Conservation (phyloP, 2,888 invertebrate species). For the Scaptomyza parva region DNA sequence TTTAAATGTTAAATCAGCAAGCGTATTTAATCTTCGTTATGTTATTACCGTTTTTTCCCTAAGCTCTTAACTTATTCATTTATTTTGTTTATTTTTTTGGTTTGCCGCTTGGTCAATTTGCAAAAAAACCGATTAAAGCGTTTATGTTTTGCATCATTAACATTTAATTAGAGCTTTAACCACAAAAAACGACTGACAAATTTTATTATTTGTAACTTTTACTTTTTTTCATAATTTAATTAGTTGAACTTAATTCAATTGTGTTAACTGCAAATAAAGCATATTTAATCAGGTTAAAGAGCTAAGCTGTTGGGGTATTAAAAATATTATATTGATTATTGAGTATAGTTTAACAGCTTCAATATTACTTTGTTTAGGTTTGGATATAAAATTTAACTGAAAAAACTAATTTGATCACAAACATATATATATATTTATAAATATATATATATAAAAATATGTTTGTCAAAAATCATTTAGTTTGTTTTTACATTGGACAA, state of each 20-base stretch:
- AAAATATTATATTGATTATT: background rate
- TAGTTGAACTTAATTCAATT: background rate
- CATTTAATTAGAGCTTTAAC: slow-evolving; percentile 1
- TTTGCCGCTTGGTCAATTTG: background rate
- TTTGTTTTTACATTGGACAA: too few relatives aligned
- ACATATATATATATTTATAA: too few relatives aligned
- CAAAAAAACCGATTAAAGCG: slow-evolving; percentile 1
- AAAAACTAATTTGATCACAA: too few relatives aligned
- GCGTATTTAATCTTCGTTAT: too few relatives aligned
- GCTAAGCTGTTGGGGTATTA: background rate
- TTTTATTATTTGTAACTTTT: background rate
- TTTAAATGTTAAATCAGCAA: too few relatives aligned
- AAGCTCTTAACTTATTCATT: background rate
- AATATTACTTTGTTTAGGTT: too few relatives aligned
- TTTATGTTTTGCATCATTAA: background rate
- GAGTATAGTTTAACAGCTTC: too few relatives aligned
- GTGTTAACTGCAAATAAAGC: background rate
- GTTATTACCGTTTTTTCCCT: background rate
- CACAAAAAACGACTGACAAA: background rate
- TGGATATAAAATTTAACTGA: too few relatives aligned
- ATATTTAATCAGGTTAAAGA: background rate
- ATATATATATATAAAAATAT: too few relatives aligned
- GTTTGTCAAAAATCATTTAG: too few relatives aligned
- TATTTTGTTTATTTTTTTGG: background rate
- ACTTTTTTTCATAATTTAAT: background rate